A percentile compares a stretch with the other conserved stretches of the same genome.
Conservation (phyloP, 2,888 invertebrate genomes). For the Dromius quadrimaculatus region DNA sequence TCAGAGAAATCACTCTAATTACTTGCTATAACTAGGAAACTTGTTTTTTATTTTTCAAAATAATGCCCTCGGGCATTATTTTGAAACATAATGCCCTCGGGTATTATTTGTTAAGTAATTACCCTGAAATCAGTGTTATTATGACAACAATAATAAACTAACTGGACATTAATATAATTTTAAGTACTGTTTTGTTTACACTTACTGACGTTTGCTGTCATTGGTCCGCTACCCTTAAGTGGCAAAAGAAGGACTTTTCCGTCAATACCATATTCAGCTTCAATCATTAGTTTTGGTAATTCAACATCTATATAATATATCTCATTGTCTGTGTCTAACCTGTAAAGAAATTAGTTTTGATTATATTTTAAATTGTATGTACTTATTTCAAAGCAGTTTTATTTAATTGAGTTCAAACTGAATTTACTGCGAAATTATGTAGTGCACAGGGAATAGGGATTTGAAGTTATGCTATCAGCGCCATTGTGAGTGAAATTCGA, state of each 20-base stretch:
- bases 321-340: slow-evolving; percentile 63
- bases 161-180: not conserved
- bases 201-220: slow-evolving; percentile 70
- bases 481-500: no score
- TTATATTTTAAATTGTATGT: not conserved
- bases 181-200: slow-evolving; percentile 43
- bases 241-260: slow-evolving; percentile 70
- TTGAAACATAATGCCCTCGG: no score
- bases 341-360: not conserved
- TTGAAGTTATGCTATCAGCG: no score
- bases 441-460: no score
- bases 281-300: slow-evolving; percentile 68
- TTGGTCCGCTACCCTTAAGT: slow-evolving; percentile 69
- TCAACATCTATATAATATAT: slow-evolving; percentile 65
- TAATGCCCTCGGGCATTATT: no score
- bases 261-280: slow-evolving; percentile 69
- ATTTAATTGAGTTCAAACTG: not conserved
- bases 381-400: not conserved
- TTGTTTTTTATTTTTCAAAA: no score
- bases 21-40: no score
- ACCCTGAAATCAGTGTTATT: no score
- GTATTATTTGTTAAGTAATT: no score
- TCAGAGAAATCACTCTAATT: no score
- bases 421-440: no score
- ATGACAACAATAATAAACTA: no score